A percentile compares a stretch with the other conserved stretches of the same genome.
phyloP scores from a whole-genome alignment of 2,113 vertebrate genomes.

The Pelobates fuscus region DNA sequence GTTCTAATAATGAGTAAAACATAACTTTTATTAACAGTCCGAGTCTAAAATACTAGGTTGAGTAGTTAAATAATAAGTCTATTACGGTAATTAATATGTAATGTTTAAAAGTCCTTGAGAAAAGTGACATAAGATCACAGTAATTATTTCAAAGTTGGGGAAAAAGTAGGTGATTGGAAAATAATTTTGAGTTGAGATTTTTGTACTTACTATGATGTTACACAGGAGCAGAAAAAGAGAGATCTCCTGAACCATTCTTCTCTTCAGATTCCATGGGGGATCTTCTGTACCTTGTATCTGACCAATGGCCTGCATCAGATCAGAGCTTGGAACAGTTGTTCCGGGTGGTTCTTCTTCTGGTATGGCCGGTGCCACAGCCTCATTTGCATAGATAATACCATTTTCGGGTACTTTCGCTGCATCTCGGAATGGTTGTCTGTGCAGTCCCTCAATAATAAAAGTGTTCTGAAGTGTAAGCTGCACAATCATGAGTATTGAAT shows the following conservation, averaged over 20 bases:
- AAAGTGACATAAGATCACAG: too few species aligned
- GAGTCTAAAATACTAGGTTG: too few species aligned
- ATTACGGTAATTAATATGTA: too few species aligned
- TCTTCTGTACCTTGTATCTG: slow-evolving; percentile 30
- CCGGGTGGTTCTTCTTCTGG: slow-evolving; percentile 1
- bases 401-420: slow-evolving; percentile 56
- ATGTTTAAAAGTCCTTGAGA: too few species aligned
- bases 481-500: slow-evolving; percentile 66
- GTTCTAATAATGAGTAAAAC: too few species aligned
- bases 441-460: slow-evolving; percentile 77
- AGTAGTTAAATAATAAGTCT: too few species aligned
- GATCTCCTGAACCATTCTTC: slow-evolving; percentile 63
- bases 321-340: not conserved
- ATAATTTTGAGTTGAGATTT: too few species aligned
- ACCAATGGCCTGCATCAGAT: not conserved
- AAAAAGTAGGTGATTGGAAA: too few species aligned
- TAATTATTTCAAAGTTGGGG: too few species aligned
- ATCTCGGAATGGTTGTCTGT: slow-evolving; percentile 68
- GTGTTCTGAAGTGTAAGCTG: slow-evolving; percentile 74
- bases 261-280: slow-evolving; percentile 56
- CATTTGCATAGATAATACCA: slow-evolving; percentile 75
- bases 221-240: slow-evolving; percentile 67
- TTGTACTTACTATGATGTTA: slow-evolving; percentile 73
- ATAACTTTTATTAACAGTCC: too few species aligned
- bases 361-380: slow-evolving; percentile 62